These are phyloP conservation scores for Drosophila cardini DNA, from an alignment of 1,140 invertebrate species.

Conservation along the genomic window DNA sequence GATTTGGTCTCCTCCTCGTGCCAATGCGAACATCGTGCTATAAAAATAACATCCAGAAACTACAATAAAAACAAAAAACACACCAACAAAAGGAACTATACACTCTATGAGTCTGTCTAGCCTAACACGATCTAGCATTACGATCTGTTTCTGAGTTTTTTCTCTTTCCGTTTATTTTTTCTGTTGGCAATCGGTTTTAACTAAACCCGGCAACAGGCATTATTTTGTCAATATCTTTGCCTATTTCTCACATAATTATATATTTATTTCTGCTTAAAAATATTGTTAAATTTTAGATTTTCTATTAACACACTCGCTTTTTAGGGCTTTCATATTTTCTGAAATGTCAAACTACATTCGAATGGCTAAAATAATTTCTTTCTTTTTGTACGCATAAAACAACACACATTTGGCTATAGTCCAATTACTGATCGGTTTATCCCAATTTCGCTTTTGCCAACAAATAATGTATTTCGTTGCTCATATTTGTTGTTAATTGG, in stretches of 20 bases:
- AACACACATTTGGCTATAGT: conserved; percentile 50
- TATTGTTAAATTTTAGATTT: conserved; percentile 44
- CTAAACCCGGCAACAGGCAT: conserved; percentile 59
- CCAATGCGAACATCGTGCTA: conserved; percentile 46
- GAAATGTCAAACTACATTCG: conserved; percentile 77
- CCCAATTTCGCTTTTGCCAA: conserved; percentile 15
- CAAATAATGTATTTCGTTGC: conserved; percentile 12
- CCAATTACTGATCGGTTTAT: conserved; percentile 48
- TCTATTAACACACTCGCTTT: conserved; percentile 58
- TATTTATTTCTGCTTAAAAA: background rate
- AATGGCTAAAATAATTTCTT: conserved; percentile 82
- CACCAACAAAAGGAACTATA: conserved; percentile 27
- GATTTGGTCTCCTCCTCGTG: conserved; percentile 45
- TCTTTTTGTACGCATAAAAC: conserved; percentile 44
- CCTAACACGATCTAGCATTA: conserved; percentile 48
- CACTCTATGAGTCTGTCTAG: conserved; percentile 18
- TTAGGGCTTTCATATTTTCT: conserved; percentile 77
- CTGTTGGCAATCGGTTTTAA: conserved; percentile 49
- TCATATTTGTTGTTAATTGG: conserved; percentile 6
- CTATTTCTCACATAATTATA: conserved; percentile 2
- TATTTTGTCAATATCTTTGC: conserved; percentile 64
- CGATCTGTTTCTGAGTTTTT: conserved; percentile 21
- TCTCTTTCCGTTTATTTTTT: conserved; percentile 53
- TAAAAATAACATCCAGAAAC: conserved; percentile 68
- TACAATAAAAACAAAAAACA: conserved; percentile 25